Percentiles rank a stretch among this genome's conserved stretches.
Evolutionary conservation across 2,888 invertebrate genomes (phyloP).

Genomic region (Drosophila prostipennis): DNA sequence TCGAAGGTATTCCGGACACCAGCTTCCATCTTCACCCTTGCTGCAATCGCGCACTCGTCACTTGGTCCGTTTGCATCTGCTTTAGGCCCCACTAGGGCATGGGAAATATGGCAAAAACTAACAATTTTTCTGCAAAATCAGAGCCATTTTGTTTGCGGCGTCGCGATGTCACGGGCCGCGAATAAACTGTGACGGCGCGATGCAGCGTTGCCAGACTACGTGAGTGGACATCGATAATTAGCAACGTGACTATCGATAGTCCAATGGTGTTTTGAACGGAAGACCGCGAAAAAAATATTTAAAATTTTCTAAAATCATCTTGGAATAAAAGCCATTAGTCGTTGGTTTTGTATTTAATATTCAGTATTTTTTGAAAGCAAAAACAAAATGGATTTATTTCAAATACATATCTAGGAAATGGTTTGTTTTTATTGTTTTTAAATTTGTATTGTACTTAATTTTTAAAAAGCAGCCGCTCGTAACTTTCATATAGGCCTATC

Average conservation of each 20-base stretch:
- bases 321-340: too few species aligned
- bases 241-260: not conserved
- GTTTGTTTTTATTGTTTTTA: too few species aligned
- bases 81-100: not conserved
- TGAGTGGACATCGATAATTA: not conserved
- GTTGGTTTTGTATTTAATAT: too few species aligned
- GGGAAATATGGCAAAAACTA: constrained; percentile 8
- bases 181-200: constrained; percentile 1
- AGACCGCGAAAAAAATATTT: not conserved
- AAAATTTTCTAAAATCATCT: not conserved
- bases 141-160: constrained; percentile 75
- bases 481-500: too few species aligned
- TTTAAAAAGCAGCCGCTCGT: too few species aligned
- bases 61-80: constrained; percentile 33
- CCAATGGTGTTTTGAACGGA: not conserved
- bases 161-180: not conserved
- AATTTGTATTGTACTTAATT: too few species aligned
- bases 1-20: not conserved
- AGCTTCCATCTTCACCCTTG: constrained; percentile 11
- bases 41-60: constrained; percentile 6
- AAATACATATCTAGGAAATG: too few species aligned
- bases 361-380: too few species aligned
- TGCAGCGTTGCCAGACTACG: not conserved
- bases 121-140: constrained; percentile 65
- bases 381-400: too few species aligned